These are phyloP conservation scores for Protosalanx chinensis DNA, from an alignment of 2,797 vertebrate species.

Conservation along the genomic window DNA sequence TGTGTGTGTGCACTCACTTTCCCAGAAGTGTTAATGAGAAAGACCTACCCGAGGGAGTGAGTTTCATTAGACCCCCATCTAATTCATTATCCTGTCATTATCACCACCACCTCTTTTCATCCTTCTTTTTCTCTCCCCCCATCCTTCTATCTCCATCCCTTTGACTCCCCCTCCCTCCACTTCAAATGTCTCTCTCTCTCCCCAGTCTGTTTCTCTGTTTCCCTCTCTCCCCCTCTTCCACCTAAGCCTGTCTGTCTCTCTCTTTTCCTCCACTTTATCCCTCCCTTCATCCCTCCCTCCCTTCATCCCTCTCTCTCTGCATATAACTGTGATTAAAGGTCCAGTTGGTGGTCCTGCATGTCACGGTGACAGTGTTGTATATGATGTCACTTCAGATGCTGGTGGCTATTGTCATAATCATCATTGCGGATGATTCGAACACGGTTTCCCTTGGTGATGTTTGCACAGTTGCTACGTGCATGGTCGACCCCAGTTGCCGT, in stretches of 20 bases:
- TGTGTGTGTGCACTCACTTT: slow-evolving; percentile 23
- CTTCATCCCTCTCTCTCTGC: neutral
- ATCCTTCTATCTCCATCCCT: neutral
- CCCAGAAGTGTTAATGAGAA: slow-evolving; percentile 61
- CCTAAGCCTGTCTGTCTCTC: neutral
- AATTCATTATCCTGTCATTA: slow-evolving; percentile 69
- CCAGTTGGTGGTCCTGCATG: too few species aligned
- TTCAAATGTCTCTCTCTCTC: neutral
- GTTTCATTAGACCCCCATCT: slow-evolving; percentile 59
- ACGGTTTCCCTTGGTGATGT: neutral
- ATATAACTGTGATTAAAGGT: too few species aligned
- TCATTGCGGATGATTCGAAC: neutral
- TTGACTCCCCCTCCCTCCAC: neutral
- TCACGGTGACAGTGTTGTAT: too few species aligned
- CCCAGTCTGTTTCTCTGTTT: too few species aligned
- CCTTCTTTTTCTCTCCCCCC: slow-evolving; percentile 22
- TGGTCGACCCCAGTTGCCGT: neutral
- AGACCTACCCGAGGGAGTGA: slow-evolving; percentile 59
- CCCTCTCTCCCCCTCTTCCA: neutral
- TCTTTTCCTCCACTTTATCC: neutral
- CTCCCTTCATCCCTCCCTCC: neutral
- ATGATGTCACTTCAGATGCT: neutral
- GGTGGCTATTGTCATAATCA: neutral
- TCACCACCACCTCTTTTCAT: slow-evolving; percentile 37
- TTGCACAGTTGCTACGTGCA: neutral